phyloP scores from a whole-genome alignment of 2,888 invertebrate species.

The Limnephilus auricula region DNA sequence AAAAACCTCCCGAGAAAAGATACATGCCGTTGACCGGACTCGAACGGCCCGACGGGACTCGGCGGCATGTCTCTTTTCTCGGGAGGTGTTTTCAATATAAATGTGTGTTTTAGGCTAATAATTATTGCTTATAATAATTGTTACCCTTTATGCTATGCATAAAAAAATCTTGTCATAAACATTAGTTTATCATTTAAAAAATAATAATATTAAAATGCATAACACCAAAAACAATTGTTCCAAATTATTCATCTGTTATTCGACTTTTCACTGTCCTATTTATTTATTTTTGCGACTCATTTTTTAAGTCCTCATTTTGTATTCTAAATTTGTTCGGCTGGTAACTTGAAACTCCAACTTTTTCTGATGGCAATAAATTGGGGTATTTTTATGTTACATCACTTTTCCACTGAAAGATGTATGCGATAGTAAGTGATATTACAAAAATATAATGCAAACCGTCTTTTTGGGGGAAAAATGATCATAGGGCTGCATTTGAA shows the following conservation, averaged over 20 bases:
- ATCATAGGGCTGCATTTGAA: constrained; percentile 8
- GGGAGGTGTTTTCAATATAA: no score
- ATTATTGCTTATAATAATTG: no score
- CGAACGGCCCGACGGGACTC: no score
- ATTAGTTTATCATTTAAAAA: no score
- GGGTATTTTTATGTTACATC: constrained; percentile 45
- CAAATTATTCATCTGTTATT: not conserved
- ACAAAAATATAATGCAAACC: constrained; percentile 9
- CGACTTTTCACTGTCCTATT: not conserved
- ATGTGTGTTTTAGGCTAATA: no score
- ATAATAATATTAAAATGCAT: not conserved
- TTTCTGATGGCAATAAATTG: constrained; percentile 48
- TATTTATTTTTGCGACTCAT: not conserved
- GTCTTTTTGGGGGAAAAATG: constrained; percentile 8
- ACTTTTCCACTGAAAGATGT: constrained; percentile 46
- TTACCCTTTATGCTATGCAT: no score
- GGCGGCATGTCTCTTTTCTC: no score
- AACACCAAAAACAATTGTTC: not conserved
- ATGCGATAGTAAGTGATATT: constrained; percentile 52
- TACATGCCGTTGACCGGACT: no score
- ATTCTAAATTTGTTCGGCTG: constrained; percentile 34
- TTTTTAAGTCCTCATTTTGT: constrained; percentile 17
- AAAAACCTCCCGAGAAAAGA: no score
- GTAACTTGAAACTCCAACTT: constrained; percentile 18
- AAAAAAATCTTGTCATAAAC: no score